phyloP scores from a whole-genome alignment of 1,140 invertebrate genomes.

The Panagrolaimus sp. region DNA sequence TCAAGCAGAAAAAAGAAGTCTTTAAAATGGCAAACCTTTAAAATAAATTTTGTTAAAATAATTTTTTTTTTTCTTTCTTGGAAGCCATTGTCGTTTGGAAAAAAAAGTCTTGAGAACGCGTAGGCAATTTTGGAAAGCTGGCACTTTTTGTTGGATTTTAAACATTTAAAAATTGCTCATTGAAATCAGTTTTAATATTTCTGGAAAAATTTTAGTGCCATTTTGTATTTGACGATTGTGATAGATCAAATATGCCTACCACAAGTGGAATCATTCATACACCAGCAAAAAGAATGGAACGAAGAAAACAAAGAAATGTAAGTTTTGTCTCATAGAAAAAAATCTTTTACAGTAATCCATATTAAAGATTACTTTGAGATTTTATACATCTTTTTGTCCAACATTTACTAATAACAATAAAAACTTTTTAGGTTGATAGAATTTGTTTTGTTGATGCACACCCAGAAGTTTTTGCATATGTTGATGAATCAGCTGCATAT shows the following conservation, averaged over 20 bases:
- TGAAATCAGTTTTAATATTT: background rate
- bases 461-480: constrained; percentile 26
- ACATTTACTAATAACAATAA: no score
- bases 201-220: constrained; percentile 1
- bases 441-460: constrained; percentile 24
- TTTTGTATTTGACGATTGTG: constrained; percentile 13
- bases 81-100: background rate
- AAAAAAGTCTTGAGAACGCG: background rate
- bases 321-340: background rate
- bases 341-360: no score
- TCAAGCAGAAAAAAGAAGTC: no score
- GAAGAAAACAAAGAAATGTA: constrained; percentile 5
- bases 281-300: background rate
- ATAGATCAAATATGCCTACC: background rate
- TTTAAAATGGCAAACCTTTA: no score
- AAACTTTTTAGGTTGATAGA: constrained; percentile 18
- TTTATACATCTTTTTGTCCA: no score
- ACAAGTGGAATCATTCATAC: constrained; percentile 11
- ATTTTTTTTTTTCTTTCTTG: no score
- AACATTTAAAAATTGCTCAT: background rate
- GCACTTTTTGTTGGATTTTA: no score
- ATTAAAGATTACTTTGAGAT: no score
- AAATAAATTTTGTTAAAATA: no score
- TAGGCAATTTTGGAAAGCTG: background rate
- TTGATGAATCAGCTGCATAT: constrained; percentile 24